Base-by-base conservation (phyloP, 2,113 vertebrate genomes). In the Eupsittula cactorum region DNA sequence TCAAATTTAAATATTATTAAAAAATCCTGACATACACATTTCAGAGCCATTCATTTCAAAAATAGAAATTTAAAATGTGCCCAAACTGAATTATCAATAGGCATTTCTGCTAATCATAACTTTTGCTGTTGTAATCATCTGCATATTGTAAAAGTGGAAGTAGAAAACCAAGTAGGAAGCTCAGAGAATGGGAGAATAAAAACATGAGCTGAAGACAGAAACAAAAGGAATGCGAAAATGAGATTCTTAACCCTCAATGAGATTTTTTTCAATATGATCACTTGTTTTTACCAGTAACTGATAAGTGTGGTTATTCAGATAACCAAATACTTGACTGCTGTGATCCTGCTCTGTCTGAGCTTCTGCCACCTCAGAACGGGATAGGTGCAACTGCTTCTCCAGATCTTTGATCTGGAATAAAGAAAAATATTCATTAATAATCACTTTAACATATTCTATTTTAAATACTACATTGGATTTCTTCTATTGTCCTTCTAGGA, bases 261-360 rank as follows among this genome's bases (percentile, higher is more conserved):
- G 9, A 16, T 10, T 69, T 41, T n/a, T 64, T 47, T 25, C 44
- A 92, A 7, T 76, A 35, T 11, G 25, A 21, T 37, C 23, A 14
- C 11, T 90, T 28, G 28, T 24, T 85, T 97, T 93, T 97, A 99
- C 98, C 98, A 97, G 83, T 20, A 98, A 60, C 4, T 96, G 97
- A 80, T 95, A 94, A 60, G 98, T 93, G 47, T 95, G 95, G 16
- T 94, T 90, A 9, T 96, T 96, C 57, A 96, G 59, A 75, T 96
- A 98, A 84, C 96, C 97, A 63, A 87, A 79, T 39, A 98, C 97
- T 50, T 98, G 97, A 78, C 94, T 94, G 52, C 55, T 82, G 68
- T 88, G 93, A 28, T 97, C 95, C 62, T 94, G 95, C 49, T 98
- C 97, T n/a, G 84, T 97, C 39, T 96, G 97, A 44, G 93, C 93